Base-by-base conservation (phyloP, 53 echinoderm and acorn worm genomes). In the Paelopatides confundens region DNA sequence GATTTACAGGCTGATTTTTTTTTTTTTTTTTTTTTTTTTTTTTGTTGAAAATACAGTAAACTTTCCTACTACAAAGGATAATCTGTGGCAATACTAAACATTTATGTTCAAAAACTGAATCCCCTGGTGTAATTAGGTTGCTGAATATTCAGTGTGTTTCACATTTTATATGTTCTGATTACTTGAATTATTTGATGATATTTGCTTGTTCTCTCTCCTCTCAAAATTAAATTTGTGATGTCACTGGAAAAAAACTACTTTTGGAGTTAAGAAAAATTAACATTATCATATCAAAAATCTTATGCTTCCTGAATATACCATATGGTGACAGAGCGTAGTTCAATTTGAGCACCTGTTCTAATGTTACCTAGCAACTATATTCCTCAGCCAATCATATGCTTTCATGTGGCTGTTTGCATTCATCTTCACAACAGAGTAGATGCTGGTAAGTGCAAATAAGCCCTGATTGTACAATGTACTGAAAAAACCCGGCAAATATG, bases 271-370 rank as follows among this genome's bases (percentile, higher is more conserved):
- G n/a, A 74, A 71, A 74, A 74, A 74, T 74, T 74, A 74, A 74
- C 74, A 74, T 39, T 74, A 40, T 27, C 74, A 40, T 74, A 74
- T 74, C 39, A 74, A 38, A 74, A 58, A 58, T 58, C 74, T 33
- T 74, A 40, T 74, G 26, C 40, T 74, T 74, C 38, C 40, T 39
- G 74, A 74, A 46, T 74, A 74, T 17, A 74, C 74, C 74, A 46
- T 74, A 74, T 74, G 74, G 39, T 46, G 74, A 24, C 29, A 29
- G 40, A 74, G 74, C 46, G 39, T 46, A 74, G 74, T 74, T 74
- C 74, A 74, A 74, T 74, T 74, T 74, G 74, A 74, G 74, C 74
- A 74, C 74, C 74, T 74, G 74, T 74, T 74, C 74, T 40, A 8
- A 40, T 23, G 40, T 74, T 74, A 36, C 74, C 37, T 24, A 74